Base-by-base conservation (phyloP, 2,113 vertebrate genomes). In the Heliornis fulica region DNA sequence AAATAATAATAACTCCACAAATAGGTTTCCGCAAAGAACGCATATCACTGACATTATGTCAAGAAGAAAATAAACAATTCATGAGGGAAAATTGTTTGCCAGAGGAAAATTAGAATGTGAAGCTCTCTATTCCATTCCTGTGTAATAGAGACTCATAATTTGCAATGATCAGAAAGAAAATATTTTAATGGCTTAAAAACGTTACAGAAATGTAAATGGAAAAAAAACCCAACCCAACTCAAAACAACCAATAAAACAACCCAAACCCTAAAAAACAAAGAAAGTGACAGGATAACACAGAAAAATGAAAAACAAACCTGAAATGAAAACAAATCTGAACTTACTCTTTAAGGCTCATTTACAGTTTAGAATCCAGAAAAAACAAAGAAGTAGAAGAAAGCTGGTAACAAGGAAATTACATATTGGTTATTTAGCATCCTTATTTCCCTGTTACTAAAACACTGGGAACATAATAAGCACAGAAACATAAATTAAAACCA, bases 21-120 rank as follows among this genome's bases (percentile, higher is more conserved):
- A 76, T 13, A 82, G 5, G 11, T 79, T 95, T 95, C 34, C 2
- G 3, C 41, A 53, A 91, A 94, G 59, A 92, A 31, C 43, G 89
- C 13, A n/a, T 48, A 19, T 64, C 70, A 88, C 41, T 57, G 65
- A 60, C 63, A 81, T 86, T 80, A 51, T 89, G 45, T 84, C 74
- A 95, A 90, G 50, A 90, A 83, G 66, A 94, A 89, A 87, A 95
- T 59, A 87, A 96, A 83, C 68, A 75, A 89, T 91, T 91, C 50
- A 65, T 82, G 59, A 82, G 7, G 9, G 31, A 76, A 92, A 50
- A 45, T 34, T 60, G 59, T 84, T 91, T 92, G 15, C 54, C 40
- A 54, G 53, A 70, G 74, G 45, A 82, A 87, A 96, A 95, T 90
- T 66, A 84, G 48, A 82, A 61, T 63, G 15, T 43, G 36, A 83